These are phyloP conservation scores for Potorous gilbertii DNA, from an alignment of 2,797 vertebrate genomes.

Conservation along the genomic window DNA sequence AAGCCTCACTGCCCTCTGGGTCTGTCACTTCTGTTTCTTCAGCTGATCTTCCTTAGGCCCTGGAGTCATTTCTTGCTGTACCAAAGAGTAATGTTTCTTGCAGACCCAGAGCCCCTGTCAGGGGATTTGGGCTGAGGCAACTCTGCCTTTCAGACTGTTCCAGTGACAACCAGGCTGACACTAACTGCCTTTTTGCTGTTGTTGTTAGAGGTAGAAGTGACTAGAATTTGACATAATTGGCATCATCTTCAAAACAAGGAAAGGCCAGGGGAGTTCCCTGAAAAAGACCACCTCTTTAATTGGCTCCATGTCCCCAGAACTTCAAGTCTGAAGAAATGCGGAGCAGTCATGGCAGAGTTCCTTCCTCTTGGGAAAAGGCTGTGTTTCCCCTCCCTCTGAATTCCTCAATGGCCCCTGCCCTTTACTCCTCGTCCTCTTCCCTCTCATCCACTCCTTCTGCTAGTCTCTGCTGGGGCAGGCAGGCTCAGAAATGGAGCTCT, in stretches of 20 bases:
- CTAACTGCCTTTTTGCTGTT: not conserved
- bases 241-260: not conserved
- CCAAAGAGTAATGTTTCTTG: not conserved
- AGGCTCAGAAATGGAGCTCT: not conserved
- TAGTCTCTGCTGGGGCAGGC: not conserved
- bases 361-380: not conserved
- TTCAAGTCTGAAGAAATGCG: fast-evolving
- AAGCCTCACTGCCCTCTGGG: not conserved
- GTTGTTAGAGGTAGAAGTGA: not conserved
- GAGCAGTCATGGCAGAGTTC: not conserved
- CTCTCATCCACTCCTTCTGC: not conserved
- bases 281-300: not conserved
- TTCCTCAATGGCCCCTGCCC: not conserved
- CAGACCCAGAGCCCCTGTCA: not conserved
- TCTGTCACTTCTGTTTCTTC: not conserved
- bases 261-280: not conserved
- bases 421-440: not conserved
- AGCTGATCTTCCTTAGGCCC: not conserved
- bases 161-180: not conserved
- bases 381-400: not conserved
- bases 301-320: not conserved
- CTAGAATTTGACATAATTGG: not conserved
- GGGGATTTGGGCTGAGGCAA: not conserved
- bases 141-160: not conserved
- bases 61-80: not conserved